Percentiles rank a stretch among this genome's conserved stretches.
phyloP scores from a whole-genome alignment of 1,140 invertebrate genomes.

The Drosophila takahashii region DNA sequence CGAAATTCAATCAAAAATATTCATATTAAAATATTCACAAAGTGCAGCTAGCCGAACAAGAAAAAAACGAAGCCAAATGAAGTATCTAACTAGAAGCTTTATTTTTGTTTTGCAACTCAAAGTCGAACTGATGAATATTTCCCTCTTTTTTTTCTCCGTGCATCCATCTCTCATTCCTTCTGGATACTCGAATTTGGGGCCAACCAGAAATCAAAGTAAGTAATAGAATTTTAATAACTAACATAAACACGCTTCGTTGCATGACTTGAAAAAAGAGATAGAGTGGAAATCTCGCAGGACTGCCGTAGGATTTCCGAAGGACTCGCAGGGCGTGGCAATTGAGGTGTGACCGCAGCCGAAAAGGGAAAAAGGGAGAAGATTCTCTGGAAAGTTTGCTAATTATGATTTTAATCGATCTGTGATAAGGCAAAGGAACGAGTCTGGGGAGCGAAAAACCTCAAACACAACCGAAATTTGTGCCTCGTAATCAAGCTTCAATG shows the following conservation, averaged over 20 bases:
- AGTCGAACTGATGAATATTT: too few relatives aligned
- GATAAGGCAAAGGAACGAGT: constrained; percentile 4
- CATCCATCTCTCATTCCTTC: background rate
- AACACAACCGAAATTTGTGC: constrained; percentile 23
- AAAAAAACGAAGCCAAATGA: too few relatives aligned
- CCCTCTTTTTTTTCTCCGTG: background rate
- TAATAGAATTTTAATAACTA: constrained; percentile 81
- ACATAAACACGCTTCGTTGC: constrained; percentile 53
- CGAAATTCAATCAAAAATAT: background rate
- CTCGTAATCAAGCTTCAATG: constrained; percentile 54
- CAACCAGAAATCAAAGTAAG: constrained; percentile 61
- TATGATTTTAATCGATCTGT: constrained; percentile 75
- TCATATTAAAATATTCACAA: background rate
- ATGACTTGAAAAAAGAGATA: constrained; percentile 57
- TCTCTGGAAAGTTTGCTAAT: constrained; percentile 72
- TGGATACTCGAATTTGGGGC: constrained; percentile 2
- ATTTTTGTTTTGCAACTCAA: background rate
- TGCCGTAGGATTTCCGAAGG: background rate
- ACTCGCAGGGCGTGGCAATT: constrained; percentile 22
- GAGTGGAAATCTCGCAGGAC: background rate
- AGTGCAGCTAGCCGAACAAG: background rate
- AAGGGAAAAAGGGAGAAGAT: background rate
- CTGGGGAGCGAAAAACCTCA: constrained; percentile 3
- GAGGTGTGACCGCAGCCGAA: constrained; percentile 34
- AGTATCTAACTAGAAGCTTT: too few relatives aligned